phyloP scores from a whole-genome alignment of 2,113 vertebrate species.

The Pagrus major region DNA sequence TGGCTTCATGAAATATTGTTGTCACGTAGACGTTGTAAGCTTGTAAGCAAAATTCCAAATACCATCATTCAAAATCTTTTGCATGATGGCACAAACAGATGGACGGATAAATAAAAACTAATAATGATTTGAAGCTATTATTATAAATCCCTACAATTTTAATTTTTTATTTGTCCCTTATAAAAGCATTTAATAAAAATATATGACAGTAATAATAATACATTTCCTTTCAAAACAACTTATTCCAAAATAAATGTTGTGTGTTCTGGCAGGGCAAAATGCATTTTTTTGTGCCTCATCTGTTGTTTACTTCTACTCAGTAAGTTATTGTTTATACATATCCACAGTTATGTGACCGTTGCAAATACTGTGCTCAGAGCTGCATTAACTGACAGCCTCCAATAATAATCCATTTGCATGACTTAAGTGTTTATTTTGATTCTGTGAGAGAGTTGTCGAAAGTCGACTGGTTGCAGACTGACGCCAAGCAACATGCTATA shows the following conservation, averaged over 20 bases:
- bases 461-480: conserved; percentile 21
- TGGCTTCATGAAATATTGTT: neutral
- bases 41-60: neutral
- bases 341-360: neutral
- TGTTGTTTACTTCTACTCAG: neutral
- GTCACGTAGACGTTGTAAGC: too few species aligned
- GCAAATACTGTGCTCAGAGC: neutral
- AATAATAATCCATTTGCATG: conserved; percentile 22
- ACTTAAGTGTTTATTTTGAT: conserved; percentile 26
- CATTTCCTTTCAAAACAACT: neutral
- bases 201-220: neutral
- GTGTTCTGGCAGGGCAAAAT: neutral
- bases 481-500: conserved; percentile 30
- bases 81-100: too few species aligned
- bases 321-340: neutral
- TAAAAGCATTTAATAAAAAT: neutral
- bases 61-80: neutral
- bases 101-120: too few species aligned
- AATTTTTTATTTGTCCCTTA: neutral
- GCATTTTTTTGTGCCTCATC: neutral
- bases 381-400: conserved; percentile 2
- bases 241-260: neutral
- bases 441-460: neutral
- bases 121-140: neutral
- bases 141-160: neutral